phyloP scores from a whole-genome alignment of 2,797 vertebrate genomes.

The Darevskia mixta region DNA sequence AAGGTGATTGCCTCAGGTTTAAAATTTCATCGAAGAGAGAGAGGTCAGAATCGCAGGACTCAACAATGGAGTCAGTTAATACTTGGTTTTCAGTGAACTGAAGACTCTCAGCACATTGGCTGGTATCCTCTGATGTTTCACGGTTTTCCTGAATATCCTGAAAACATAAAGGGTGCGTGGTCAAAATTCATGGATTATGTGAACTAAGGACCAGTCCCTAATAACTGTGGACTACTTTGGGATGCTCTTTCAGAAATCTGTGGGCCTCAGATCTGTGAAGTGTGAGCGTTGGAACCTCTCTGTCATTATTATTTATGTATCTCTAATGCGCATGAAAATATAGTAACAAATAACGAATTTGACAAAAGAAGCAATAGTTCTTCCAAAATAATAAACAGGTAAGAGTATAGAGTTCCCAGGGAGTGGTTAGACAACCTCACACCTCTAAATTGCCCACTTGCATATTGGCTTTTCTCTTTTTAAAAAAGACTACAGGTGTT shows the following conservation, averaged over 20 bases:
- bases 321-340: not conserved
- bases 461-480: not conserved
- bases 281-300: not conserved
- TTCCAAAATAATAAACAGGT: too few species aligned
- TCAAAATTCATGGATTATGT: not conserved
- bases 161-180: not conserved
- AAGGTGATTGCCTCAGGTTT: not conserved
- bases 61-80: not conserved
- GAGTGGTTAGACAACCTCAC: not conserved
- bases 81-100: not conserved
- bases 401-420: not conserved
- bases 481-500: not conserved
- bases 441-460: not conserved
- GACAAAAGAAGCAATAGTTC: not conserved
- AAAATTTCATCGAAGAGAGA: accelerated
- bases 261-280: not conserved
- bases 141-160: constrained; percentile 48
- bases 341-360: not conserved
- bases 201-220: not conserved
- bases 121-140: not conserved
- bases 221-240: not conserved
- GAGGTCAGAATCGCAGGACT: accelerated
- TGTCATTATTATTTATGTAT: not conserved
- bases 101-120: not conserved
- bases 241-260: not conserved